phyloP scores from a whole-genome alignment of 2,888 invertebrate species.

The Seira ritae region DNA sequence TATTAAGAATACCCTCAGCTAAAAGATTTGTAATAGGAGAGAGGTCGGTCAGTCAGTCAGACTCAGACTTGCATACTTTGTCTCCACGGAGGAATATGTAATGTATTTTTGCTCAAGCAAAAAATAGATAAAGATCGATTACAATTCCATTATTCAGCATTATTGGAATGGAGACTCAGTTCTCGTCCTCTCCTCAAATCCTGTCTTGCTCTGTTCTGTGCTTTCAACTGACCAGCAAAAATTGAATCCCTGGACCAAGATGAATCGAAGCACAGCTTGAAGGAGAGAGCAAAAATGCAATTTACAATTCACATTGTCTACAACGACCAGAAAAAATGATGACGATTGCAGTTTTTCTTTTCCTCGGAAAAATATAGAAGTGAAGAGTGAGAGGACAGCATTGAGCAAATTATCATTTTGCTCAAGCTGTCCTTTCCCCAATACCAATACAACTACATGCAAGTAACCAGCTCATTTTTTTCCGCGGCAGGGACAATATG shows the following conservation, averaged over 20 bases:
- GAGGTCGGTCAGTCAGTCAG: too few species aligned
- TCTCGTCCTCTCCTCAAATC: too few species aligned
- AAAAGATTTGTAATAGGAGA: too few species aligned
- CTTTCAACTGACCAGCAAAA: not conserved
- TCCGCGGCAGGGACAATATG: not conserved
- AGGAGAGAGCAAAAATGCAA: not conserved
- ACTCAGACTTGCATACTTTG: too few species aligned
- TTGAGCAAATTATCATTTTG: too few species aligned
- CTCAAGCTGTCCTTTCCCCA: too few species aligned
- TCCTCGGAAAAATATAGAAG: too few species aligned
- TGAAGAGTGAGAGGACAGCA: too few species aligned
- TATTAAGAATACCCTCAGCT: not conserved
- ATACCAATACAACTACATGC: not conserved
- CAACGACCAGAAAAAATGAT: not conserved
- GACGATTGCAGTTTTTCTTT: not conserved
- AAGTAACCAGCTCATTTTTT: not conserved
- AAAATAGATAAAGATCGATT: not conserved
- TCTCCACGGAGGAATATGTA: too few species aligned
- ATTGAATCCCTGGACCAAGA: not conserved
- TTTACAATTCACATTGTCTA: not conserved
- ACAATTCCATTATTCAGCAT: not conserved
- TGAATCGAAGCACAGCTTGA: not conserved
- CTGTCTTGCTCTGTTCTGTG: too few species aligned
- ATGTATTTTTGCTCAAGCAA: not conserved
- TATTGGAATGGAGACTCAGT: not conserved